A percentile compares a stretch with the other conserved stretches of the same genome.
phyloP scores from a whole-genome alignment of 1,140 invertebrate genomes.

The Anastrepha ludens region DNA sequence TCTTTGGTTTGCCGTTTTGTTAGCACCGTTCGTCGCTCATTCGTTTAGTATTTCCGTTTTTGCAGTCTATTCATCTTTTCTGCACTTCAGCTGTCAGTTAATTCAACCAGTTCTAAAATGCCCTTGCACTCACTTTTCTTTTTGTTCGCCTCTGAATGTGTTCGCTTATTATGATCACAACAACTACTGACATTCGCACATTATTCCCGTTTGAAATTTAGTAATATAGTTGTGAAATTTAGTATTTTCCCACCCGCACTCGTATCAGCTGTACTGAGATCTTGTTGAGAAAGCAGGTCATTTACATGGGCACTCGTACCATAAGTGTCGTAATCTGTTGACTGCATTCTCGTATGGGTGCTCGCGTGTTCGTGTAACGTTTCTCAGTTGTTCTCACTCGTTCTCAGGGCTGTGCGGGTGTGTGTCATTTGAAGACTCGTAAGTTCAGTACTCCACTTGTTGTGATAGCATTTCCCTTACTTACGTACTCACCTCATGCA shows the following conservation, averaged over 20 bases:
- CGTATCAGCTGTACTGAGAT: conserved; percentile 13
- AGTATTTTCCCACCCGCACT: background rate
- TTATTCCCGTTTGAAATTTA: conserved; percentile 25
- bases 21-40: background rate
- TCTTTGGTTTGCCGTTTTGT: conserved; percentile 10
- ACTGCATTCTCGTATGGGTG: background rate
- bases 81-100: background rate
- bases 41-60: background rate
- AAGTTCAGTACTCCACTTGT: background rate
- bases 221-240: conserved; percentile 13
- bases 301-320: background rate
- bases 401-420: background rate
- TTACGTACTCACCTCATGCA: background rate
- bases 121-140: background rate
- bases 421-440: background rate
- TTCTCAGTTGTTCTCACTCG: background rate
- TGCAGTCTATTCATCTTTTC: background rate
- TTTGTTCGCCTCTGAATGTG: background rate
- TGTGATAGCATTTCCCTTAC: background rate
- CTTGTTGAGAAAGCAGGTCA: conserved; percentile 33
- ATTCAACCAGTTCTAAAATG: background rate
- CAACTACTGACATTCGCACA: conserved; percentile 3
- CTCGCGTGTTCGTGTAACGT: background rate
- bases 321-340: conserved; percentile 19
- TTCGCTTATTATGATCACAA: background rate